These are phyloP conservation scores for Drosophila rubida DNA, from an alignment of 2,888 invertebrate species.

Conservation along the genomic window DNA sequence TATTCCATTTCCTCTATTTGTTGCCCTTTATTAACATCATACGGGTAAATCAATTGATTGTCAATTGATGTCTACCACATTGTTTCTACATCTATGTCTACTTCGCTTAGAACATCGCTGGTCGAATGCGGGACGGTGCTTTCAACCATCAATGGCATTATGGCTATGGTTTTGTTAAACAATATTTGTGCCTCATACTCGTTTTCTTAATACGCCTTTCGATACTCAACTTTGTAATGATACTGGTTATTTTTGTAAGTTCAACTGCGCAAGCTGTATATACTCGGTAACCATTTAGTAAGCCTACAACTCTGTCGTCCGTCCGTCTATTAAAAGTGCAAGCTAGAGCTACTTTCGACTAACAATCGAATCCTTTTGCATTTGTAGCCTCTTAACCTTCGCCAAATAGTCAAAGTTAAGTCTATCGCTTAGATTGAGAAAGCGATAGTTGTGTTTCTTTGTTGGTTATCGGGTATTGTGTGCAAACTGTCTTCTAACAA, in stretches of 20 bases:
- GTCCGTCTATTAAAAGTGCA: too few relatives aligned
- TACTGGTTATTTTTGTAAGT: conserved; percentile 56
- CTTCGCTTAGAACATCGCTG: conserved; percentile 56
- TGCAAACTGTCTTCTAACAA: background rate
- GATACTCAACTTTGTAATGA: conserved; percentile 50
- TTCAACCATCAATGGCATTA: conserved; percentile 76
- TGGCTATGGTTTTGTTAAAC: conserved; percentile 59
- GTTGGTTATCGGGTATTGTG: background rate
- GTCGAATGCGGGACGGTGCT: conserved; percentile 68
- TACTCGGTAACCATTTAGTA: background rate
- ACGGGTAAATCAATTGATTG: conserved; percentile 44
- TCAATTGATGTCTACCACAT: background rate
- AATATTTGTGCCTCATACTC: conserved; percentile 62
- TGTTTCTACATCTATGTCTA: background rate
- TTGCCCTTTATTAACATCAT: conserved; percentile 73
- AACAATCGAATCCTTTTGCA: too few relatives aligned
- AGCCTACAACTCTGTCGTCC: too few relatives aligned
- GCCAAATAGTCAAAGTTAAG: too few relatives aligned
- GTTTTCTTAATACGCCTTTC: conserved; percentile 65
- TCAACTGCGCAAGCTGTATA: background rate
- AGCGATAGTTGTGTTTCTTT: too few relatives aligned
- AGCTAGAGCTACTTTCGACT: too few relatives aligned
- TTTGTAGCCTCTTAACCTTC: too few relatives aligned
- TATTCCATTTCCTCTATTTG: conserved; percentile 72
- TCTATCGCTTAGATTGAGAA: too few relatives aligned